Evolutionary conservation across 2,113 vertebrate species (phyloP), one percentile per base, ranked within the genome.

Genomic region (Tympanuchus pallidicinctus): DNA sequence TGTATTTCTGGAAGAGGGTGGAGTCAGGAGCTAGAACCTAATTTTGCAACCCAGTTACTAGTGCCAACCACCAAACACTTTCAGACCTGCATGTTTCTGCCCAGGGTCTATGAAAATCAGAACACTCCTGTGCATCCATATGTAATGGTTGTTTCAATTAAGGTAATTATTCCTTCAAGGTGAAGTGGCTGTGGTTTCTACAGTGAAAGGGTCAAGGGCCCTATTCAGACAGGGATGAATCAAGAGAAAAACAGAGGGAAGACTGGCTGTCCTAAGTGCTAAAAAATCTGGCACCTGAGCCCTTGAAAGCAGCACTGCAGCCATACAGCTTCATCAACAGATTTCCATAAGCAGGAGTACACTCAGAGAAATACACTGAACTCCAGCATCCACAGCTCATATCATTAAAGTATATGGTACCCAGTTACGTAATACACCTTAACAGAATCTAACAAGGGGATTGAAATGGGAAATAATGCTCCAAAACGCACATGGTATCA

Each of bases 341-440:
- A 4, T 36, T 22, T 25, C 52, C 47, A 1, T 1, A 14, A 60
- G 73, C 59, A 65, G 69, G 77, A 69, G n/a, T 24, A 34, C 1
- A 0, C 11, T 25, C 52, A 7, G 11, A 3, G 3, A 7, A 0
- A 2, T 7, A 16, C 24, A 16, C 34, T 24, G 47, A 25, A 9
- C 56, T 21, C 60, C 57, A 36, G 50, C 50, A 36, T 18, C 36
- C 24, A 10, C 64, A 22, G 73, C 3, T 1, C 5, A 0, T 28
- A 22, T 48, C 30, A 30, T 40, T 73, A 21, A 73, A 69, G 43
- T 38, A 19, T 2, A 3, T 0, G 0, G 14, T 24, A 6, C 28
- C 70, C 36, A 22, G 11, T 65, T 3, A 18, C 45, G 43, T 24
- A 16, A 47, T 5, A 24, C 5, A 5, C 6, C 19, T 11, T 64